Base-by-base conservation (phyloP, 2,888 invertebrate species). In the Zygothrica quintamaculata region DNA sequence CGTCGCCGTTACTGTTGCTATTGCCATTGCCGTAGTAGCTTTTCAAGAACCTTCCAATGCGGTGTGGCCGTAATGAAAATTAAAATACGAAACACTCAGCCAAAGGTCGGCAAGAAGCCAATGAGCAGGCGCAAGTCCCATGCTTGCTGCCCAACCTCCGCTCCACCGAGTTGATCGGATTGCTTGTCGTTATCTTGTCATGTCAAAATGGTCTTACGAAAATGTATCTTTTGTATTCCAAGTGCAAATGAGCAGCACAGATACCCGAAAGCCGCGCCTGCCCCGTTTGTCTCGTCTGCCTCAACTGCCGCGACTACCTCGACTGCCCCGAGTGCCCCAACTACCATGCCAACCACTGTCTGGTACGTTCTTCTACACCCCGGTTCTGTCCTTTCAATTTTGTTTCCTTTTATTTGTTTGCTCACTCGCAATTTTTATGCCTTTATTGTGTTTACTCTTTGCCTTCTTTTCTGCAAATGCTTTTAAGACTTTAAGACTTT, bases 121-220 rank as follows among this genome's bases (percentile, higher is more conserved):
- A 79, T 85, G 84, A 79, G 75, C 75, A 80, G 73, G 66, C 60
- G 73, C 76, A 57, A 57, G 51, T 51, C 11, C 22, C 42, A 60
- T 39, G 44, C 52, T 53, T 42, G 18, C 62, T 34, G 22, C 5
- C 11, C 13, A 31, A 1, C 18, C 16, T 8, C 11, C 26, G 8
- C 31, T 8, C 37, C 25, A 29, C 9, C 16, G 44, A 13, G 15
- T 29, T 60, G 74, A 57, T 71, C 68, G 77, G 85, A 76, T 81
- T 77, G 80, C 76, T 87, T 89, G 85, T 89, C 89, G 88, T 88
- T 88, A 89, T 88, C 88, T 88, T 88, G 88, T 88, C 88, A 86
- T 88, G 88, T 88, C 88, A 88, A 87, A 88, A 88, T 86, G 87
- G 88, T 88, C 81, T 88, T 86, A 77, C 84, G 84, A 82, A 88